Percentiles rank a stretch among this genome's conserved stretches.
phyloP scores from a whole-genome alignment of 2,113 vertebrate species.

The Uria aalge region DNA sequence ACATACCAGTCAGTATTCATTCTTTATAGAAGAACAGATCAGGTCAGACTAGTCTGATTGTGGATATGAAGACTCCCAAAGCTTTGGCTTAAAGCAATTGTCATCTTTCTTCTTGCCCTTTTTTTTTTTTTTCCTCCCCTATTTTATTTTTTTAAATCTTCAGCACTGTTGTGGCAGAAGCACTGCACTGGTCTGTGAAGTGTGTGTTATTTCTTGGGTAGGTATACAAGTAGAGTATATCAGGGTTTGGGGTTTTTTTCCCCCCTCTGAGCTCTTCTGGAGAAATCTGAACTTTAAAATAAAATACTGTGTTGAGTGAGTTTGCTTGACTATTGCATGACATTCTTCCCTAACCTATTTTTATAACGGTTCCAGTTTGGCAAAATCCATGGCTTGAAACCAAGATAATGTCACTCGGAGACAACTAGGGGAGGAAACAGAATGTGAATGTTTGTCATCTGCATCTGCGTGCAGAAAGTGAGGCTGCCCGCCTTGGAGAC shows the following conservation, averaged over 20 bases:
- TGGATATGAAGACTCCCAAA: background rate
- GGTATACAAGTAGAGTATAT: background rate
- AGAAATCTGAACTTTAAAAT: background rate
- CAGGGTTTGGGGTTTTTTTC: fast-evolving
- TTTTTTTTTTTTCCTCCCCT: background rate
- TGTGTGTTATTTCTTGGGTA: background rate
- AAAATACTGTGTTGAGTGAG: background rate
- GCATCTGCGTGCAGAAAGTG: background rate
- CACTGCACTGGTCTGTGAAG: background rate
- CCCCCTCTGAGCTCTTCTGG: background rate
- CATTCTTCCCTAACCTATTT: background rate
- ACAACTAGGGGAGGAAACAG: background rate
- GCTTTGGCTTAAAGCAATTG: background rate
- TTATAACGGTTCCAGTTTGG: background rate
- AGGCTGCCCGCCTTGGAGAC: background rate
- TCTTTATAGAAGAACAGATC: background rate
- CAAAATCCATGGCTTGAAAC: background rate
- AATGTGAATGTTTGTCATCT: constrained; percentile 6
- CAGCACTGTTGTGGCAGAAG: background rate
- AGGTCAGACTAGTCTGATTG: background rate
- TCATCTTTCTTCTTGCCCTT: background rate
- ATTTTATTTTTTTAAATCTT: background rate
- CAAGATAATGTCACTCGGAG: background rate
- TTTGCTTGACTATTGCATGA: background rate
- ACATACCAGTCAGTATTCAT: constrained; percentile 6